Percentiles rank a stretch among this genome's conserved stretches.
Evolutionary conservation across 1,140 invertebrate genomes (phyloP).

Genomic region (Psix sp.): DNA sequence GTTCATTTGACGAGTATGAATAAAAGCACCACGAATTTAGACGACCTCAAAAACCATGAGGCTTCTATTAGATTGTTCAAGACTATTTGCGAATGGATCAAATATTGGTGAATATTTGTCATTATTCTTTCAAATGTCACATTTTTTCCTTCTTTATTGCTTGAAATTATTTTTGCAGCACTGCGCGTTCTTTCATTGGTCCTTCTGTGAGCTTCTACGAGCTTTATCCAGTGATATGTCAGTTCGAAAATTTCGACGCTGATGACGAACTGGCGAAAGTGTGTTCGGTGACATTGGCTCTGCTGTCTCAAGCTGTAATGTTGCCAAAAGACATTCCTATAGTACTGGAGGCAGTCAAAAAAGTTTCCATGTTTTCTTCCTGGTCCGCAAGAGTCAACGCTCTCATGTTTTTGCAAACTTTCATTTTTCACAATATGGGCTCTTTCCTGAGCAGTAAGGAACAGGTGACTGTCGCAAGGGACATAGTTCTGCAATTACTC

Average conservation of each 20-base stretch:
- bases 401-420: constrained; percentile 86
- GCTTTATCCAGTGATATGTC: constrained; percentile 83
- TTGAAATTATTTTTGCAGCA: constrained; percentile 67
- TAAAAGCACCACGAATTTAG: constrained; percentile 1
- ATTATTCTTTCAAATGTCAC: not conserved
- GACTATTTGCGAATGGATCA: constrained; percentile 68
- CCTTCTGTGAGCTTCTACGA: constrained; percentile 79
- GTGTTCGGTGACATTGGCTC: constrained; percentile 82
- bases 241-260: constrained; percentile 85
- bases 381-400: constrained; percentile 87
- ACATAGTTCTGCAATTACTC: constrained; percentile 81
- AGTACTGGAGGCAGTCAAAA: constrained; percentile 76
- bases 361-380: constrained; percentile 78
- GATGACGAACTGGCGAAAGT: constrained; percentile 88
- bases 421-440: constrained; percentile 91
- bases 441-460: constrained; percentile 79
- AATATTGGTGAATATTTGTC: constrained; percentile 37
- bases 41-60: constrained; percentile 65
- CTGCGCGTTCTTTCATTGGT: constrained; percentile 76
- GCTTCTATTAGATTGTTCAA: constrained; percentile 75
- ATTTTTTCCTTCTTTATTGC: constrained; percentile 1
- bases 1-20: constrained; percentile 38
- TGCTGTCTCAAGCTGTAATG: constrained; percentile 80
- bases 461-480: constrained; percentile 79
- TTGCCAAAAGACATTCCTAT: constrained; percentile 76